Evolutionary conservation across 2,113 vertebrate species (phyloP).

Genomic region (Dipodomys spectabilis): DNA sequence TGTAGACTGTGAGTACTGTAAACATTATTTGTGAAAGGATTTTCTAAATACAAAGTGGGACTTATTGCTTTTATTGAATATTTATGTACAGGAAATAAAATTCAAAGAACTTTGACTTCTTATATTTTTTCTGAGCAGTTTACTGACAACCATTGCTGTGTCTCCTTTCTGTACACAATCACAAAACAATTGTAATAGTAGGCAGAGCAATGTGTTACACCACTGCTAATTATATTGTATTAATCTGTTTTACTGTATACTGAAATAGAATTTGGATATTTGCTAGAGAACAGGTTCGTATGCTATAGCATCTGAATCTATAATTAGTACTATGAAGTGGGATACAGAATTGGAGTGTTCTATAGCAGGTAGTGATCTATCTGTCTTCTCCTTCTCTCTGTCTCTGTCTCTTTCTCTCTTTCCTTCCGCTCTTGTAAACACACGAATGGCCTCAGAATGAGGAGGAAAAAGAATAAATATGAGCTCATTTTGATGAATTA

Average conservation of each 20-base stretch:
- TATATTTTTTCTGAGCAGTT: constrained; percentile 71
- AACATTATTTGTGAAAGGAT: constrained; percentile 85
- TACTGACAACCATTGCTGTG: constrained; percentile 45
- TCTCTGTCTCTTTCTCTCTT: no score
- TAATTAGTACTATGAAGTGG: constrained; percentile 47
- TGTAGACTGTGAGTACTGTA: constrained; percentile 82
- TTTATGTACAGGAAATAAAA: constrained; percentile 81
- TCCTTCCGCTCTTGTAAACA: background rate
- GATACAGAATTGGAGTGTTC: background rate
- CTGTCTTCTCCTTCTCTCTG: no score
- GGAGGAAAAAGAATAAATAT: background rate
- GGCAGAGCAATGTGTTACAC: background rate
- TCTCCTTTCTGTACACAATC: constrained; percentile 36
- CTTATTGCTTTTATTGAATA: constrained; percentile 82
- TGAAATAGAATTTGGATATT: constrained; percentile 32
- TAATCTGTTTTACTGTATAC: constrained; percentile 15
- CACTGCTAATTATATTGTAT: constrained; percentile 9
- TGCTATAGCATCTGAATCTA: background rate
- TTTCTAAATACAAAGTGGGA: constrained; percentile 84
- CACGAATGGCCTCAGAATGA: background rate
- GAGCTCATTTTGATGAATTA: background rate
- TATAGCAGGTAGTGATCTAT: background rate
- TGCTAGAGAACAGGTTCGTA: background rate
- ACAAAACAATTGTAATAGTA: constrained; percentile 1
- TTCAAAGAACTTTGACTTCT: constrained; percentile 70